A percentile compares a stretch with the other conserved stretches of the same genome.
phyloP scores from a whole-genome alignment of 2,113 vertebrate genomes.

The Archilochus colubris region DNA sequence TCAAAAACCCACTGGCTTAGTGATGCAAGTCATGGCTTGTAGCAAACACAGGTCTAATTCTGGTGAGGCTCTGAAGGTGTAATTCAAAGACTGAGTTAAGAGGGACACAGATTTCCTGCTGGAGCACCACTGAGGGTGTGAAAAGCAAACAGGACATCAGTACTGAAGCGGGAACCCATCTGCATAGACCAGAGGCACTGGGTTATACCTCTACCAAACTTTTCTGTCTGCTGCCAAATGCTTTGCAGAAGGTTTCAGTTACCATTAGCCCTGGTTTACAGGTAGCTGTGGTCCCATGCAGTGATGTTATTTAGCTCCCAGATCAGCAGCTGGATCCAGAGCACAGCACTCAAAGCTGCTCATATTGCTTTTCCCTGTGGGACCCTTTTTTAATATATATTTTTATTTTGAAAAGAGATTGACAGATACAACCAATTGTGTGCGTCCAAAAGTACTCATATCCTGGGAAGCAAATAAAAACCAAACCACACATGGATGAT shows the following conservation, averaged over 20 bases:
- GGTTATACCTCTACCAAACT: neutral
- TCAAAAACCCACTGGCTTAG: neutral
- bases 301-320: neutral
- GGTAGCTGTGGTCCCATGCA: too few relatives aligned
- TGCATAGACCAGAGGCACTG: neutral
- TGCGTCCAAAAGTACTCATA: neutral
- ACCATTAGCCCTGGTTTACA: neutral
- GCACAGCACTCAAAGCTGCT: neutral
- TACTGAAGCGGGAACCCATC: accelerated
- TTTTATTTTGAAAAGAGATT: neutral
- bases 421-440: accelerated
- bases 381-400: accelerated
- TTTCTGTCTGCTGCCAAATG: neutral
- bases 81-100: neutral
- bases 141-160: neutral
- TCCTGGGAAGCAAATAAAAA: neutral
- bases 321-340: neutral
- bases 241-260: neutral
- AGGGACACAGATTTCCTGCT: neutral
- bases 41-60: neutral
- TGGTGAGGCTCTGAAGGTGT: neutral
- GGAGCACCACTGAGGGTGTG: neutral
- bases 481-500: neutral
- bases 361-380: neutral
- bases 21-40: neutral